These are phyloP conservation scores for Panopea generosa DNA, from an alignment of 2,888 invertebrate species.

Conservation along the genomic window DNA sequence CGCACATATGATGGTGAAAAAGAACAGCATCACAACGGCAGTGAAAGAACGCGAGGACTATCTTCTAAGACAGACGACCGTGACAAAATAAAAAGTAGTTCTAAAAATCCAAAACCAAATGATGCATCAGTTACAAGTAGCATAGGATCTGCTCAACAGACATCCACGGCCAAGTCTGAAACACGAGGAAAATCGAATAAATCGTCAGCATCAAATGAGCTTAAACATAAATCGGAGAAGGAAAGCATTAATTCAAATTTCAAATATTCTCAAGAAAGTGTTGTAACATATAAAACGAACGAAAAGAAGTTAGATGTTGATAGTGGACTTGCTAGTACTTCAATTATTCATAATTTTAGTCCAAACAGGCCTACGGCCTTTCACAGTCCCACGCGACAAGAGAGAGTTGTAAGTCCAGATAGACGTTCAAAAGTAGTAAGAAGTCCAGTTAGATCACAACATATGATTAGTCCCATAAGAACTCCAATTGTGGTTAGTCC, in stretches of 20 bases:
- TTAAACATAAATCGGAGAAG: too few relatives aligned
- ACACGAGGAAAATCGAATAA: too few relatives aligned
- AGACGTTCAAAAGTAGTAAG: constrained; percentile 16
- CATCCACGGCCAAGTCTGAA: too few relatives aligned
- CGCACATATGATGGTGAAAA: background rate
- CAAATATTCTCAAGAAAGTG: too few relatives aligned
- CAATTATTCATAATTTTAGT: background rate
- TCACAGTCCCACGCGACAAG: constrained; percentile 46
- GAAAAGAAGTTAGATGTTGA: background rate
- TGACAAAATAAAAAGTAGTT: constrained; percentile 52
- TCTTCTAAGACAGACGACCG: constrained; percentile 46
- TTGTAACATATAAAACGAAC: background rate
- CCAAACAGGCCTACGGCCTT: constrained; percentile 12
- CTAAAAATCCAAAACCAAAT: constrained; percentile 21
- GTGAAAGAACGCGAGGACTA: constrained; percentile 49
- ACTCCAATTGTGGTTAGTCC: background rate
- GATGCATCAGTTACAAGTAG: too few relatives aligned
- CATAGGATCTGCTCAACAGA: too few relatives aligned
- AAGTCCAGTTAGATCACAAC: constrained; percentile 19
- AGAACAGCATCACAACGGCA: constrained; percentile 5
- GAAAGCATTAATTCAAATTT: too few relatives aligned
- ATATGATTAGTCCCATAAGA: background rate
- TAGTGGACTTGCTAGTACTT: background rate
- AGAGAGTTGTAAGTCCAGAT: constrained; percentile 40
- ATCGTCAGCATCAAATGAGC: too few relatives aligned